Base-by-base conservation (phyloP, 2,797 vertebrate species). In the Nothura maculosa region DNA sequence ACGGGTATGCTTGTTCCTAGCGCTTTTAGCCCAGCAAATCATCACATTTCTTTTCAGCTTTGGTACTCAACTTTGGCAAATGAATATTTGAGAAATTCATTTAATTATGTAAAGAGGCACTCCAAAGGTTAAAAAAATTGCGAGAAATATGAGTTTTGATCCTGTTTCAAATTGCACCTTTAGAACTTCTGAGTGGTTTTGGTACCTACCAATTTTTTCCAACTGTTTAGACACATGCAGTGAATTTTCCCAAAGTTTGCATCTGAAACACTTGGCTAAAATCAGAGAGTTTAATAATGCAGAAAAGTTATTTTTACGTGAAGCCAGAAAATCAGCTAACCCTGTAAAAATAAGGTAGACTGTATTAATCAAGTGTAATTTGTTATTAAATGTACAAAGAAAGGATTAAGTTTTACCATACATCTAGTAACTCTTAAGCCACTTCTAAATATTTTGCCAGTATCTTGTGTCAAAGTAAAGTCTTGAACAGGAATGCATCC, bases 211-310 rank as follows among this genome's bases (percentile, higher is more conserved):
- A 93, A 99, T 99, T 98, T 99, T 99, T 96, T 99, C 99, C 96
- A 99, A 93, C 91, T 99, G 99, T 96, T 98, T 99, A 87, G 99
- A 99, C 80, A 99, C 97, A 74, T 98, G 99, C 12, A 97, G 96
- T 7, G 99, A 99, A 96, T 99, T 99, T 97, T 99, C 99, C 99
- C 99, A 99, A 94, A 99, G 98, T 96, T 97, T 99, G 96, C 99
- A 98, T 91, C 98, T 98, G 97, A 99, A 99, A 97, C 99, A 99
- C 94, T 99, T 99, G 4, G 99, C 98, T 97, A 99, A 97, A 96
- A 99, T 98, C 97, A 99, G 90, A 42, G 99, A 98, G 90, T 98
- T 99, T 74, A 99, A 96, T 73, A 99, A 93, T 91, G 98, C 98
- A 85, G 96, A 95, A 95, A 99, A 99, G 20, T 96, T 98, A 88